phyloP scores from a whole-genome alignment of 92 coral and sea anemone species.

The Epizoanthus fatuus region DNA sequence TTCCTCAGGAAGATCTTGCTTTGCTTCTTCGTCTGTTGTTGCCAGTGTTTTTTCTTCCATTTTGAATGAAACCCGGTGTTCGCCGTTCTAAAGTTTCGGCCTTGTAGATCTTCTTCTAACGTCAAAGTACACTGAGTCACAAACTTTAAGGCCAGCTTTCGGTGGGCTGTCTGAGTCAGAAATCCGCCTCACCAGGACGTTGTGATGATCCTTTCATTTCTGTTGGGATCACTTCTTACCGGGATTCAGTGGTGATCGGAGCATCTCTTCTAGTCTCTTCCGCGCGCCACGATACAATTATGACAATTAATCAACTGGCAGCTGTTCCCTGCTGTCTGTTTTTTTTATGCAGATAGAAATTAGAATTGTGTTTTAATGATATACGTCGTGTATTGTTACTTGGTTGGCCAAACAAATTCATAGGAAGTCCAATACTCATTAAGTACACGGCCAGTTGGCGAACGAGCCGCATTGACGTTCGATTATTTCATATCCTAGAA shows the following conservation, averaged over 20 bases:
- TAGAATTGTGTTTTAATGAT: background rate
- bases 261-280: too few relatives aligned
- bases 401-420: background rate
- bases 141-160: too few relatives aligned
- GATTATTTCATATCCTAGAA: constrained; percentile 15
- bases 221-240: too few relatives aligned
- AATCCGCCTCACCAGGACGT: too few relatives aligned
- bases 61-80: background rate
- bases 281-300: background rate
- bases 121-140: too few relatives aligned
- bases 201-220: too few relatives aligned
- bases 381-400: background rate
- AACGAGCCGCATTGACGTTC: background rate
- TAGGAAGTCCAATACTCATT: background rate
- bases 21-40: constrained; percentile 14
- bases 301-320: background rate
- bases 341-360: background rate
- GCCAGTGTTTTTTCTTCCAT: constrained; percentile 8
- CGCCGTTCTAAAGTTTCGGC: background rate
- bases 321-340: background rate
- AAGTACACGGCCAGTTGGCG: background rate
- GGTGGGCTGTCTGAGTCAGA: too few relatives aligned
- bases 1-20: constrained; percentile 2
- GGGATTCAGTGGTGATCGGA: too few relatives aligned
- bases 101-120: too few relatives aligned